A percentile compares a stretch with the other conserved stretches of the same genome.
phyloP scores from a whole-genome alignment of 2,888 invertebrate species.

The Mimas tiliae region DNA sequence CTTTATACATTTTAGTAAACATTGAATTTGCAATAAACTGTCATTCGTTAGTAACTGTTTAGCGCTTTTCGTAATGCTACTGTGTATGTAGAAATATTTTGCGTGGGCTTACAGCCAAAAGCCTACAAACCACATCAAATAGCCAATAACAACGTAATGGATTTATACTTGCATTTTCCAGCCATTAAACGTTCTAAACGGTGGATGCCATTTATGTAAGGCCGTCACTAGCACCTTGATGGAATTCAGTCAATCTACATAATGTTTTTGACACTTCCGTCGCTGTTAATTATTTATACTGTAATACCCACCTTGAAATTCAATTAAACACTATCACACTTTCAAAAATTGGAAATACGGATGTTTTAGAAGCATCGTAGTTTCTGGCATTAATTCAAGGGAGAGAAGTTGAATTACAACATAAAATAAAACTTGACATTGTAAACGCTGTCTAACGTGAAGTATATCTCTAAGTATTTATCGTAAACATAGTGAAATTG shows the following conservation, averaged over 20 bases:
- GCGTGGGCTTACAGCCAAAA: slow-evolving; percentile 21
- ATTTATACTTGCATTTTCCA: slow-evolving; percentile 36
- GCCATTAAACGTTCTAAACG: slow-evolving; percentile 45
- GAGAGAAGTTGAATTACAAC: not conserved
- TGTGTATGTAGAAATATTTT: slow-evolving; percentile 20
- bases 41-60: slow-evolving; percentile 49
- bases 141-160: slow-evolving; percentile 29
- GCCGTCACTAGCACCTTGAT: slow-evolving; percentile 52
- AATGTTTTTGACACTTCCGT: slow-evolving; percentile 59
- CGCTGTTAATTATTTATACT: slow-evolving; percentile 50
- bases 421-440: slow-evolving; percentile 20
- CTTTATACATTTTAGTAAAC: slow-evolving; percentile 53
- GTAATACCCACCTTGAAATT: slow-evolving; percentile 31
- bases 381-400: slow-evolving; percentile 2
- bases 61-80: slow-evolving; percentile 51
- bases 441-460: not conserved
- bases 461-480: slow-evolving; percentile 5
- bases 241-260: slow-evolving; percentile 50
- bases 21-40: slow-evolving; percentile 57
- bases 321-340: slow-evolving; percentile 3
- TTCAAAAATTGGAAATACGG: not conserved
- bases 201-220: slow-evolving; percentile 50
- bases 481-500: slow-evolving; percentile 8
- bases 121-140: slow-evolving; percentile 3
- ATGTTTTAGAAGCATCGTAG: not conserved